Base-by-base conservation (phyloP, 2,113 vertebrate genomes). In the Tympanuchus pallidicinctus region DNA sequence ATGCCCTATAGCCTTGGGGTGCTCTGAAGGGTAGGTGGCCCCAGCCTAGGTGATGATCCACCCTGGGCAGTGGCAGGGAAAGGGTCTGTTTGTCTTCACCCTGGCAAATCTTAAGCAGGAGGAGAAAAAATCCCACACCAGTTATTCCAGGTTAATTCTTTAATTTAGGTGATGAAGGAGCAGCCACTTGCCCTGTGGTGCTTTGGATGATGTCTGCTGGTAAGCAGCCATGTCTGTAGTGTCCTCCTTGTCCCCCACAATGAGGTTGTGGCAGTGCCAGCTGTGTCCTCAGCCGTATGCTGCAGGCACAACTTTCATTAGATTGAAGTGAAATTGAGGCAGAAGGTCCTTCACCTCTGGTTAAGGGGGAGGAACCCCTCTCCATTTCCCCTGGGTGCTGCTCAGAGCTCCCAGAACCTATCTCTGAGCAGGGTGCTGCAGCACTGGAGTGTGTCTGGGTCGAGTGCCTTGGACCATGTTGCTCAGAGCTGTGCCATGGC, bases 191-290 rank as follows among this genome's bases (percentile, higher is more conserved):
- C 22, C 43, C 38, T 2, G 1, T 7, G 4, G 4, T 40, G 81
- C 57, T 38, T 13, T 19, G 38, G 3, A 10, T 52, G 32, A 13
- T 71, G 61, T 8, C 27, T 2, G 6, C 2, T 45, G 56, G 13
- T 1, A 1, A 56, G 22, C 2, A 6, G 21, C 48, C 0, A 0
- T 40, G 30, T 20, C 60, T 4, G 0, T 10, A 3, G 43, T n/a
- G 34, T 42, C 16, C 75, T 54, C 60, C 65, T 81, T 32, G 54
- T 19, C 16, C 30, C 48, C 72, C 28, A 36, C 38, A 1, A 0
- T 30, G 32, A 52, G 14, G 3, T 2, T 30, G 78, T 28, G 85
- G 36, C 16, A 72, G 34, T 82, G 73, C 42, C 45, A 66, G 56
- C 36, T 54, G 17, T 14, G 22, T 52, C 18, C 45, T 30, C 36